These are phyloP conservation scores for Otus scops DNA, from an alignment of 2,797 vertebrate species.

Conservation along the genomic window DNA sequence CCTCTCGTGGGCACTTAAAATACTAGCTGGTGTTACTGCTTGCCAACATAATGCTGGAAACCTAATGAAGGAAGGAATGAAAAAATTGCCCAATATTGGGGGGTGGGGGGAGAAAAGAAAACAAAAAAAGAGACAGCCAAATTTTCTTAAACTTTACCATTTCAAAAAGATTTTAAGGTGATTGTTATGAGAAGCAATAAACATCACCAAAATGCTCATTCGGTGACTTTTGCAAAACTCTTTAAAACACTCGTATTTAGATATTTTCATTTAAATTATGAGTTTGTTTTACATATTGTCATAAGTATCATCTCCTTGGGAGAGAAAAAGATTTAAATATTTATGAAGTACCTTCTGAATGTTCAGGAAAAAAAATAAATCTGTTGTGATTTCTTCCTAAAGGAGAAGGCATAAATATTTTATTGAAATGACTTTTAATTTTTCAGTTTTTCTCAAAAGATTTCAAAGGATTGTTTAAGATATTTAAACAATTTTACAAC, in stretches of 20 bases:
- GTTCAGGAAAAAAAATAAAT: neutral
- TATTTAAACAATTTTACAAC: neutral
- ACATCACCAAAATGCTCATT: neutral
- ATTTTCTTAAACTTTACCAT: neutral
- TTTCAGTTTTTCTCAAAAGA: neutral
- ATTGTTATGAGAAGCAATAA: neutral
- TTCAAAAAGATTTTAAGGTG: neutral
- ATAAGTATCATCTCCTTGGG: neutral
- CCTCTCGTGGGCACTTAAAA: slow-evolving; percentile 25
- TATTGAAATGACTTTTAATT: neutral
- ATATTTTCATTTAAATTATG: neutral
- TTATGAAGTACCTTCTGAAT: neutral
- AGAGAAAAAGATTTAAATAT: neutral
- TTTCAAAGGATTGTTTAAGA: neutral
- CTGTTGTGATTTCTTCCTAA: neutral
- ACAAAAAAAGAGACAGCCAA: too few species aligned
- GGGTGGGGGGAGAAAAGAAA: accelerated
- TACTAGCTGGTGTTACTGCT: neutral
- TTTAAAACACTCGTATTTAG: neutral
- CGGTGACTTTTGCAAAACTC: neutral
- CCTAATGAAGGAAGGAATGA: neutral
- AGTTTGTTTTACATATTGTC: neutral
- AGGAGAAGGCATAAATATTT: neutral
- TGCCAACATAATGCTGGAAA: accelerated
- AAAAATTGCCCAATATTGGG: neutral